These are phyloP conservation scores for Triplophysa tibetana DNA, from an alignment of 2,113 vertebrate species.

Conservation along the genomic window DNA sequence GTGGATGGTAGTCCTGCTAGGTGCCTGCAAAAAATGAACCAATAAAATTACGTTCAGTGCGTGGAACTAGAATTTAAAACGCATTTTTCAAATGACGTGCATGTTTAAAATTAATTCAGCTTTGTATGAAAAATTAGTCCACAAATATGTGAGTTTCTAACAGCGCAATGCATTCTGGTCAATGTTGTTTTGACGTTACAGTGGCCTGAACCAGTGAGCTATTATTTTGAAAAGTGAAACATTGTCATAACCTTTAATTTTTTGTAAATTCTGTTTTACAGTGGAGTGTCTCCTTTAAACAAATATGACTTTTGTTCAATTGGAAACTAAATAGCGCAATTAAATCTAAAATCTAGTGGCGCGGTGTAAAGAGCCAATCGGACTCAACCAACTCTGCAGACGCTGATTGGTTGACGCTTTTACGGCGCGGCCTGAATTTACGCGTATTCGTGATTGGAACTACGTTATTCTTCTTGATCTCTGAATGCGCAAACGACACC, in stretches of 20 bases:
- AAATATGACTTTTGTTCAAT: neutral
- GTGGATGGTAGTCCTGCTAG: conserved; percentile 49
- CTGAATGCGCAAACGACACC: conserved; percentile 35
- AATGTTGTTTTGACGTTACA: conserved; percentile 51
- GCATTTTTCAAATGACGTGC: neutral
- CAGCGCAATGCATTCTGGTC: conserved; percentile 53
- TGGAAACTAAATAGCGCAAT: neutral
- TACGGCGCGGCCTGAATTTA: conserved; percentile 5
- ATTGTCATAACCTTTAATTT: too few relatives aligned
- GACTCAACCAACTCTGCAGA: conserved; percentile 67
- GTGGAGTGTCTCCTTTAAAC: neutral
- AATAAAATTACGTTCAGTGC: neutral
- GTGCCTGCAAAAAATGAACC: conserved; percentile 31
- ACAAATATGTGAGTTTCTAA: neutral
- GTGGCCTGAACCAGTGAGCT: neutral
- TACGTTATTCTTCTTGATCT: conserved; percentile 13
- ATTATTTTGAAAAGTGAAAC: neutral
- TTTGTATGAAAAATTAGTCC: neutral
- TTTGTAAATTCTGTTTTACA: neutral
- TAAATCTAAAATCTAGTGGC: conserved; percentile 1
- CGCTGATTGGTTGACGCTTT: conserved; percentile 64
- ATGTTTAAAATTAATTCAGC: neutral
- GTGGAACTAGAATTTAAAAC: too few relatives aligned
- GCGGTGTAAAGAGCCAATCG: conserved; percentile 65
- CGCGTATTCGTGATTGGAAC: conserved; percentile 58